A percentile compares a stretch with the other conserved stretches of the same genome.
Conservation (phyloP, 2,888 invertebrate genomes). For the Drosophila emarginata region DNA sequence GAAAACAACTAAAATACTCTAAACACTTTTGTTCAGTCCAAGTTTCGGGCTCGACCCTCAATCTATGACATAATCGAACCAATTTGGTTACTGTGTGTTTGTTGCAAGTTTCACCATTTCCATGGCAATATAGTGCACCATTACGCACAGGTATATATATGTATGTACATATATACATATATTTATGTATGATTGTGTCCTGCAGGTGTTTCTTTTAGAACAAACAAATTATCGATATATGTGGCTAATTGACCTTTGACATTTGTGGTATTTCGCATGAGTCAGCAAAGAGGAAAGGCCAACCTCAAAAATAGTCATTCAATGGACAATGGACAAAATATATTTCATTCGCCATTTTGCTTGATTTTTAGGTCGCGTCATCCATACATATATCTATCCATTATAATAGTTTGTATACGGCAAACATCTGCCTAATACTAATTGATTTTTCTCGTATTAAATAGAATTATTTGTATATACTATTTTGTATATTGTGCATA, state of each 20-base stretch:
- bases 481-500: neutral
- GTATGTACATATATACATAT: too few species aligned
- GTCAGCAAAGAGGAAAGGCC: constrained; percentile 18
- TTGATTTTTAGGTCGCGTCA: constrained; percentile 32
- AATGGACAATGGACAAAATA: constrained; percentile 61
- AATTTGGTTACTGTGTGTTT: constrained; percentile 32
- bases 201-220: constrained; percentile 19
- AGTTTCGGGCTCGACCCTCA: constrained; percentile 39
- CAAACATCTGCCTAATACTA: constrained; percentile 28
- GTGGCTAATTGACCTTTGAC: constrained; percentile 35
- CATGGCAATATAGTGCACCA: constrained; percentile 27
- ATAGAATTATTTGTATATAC: constrained; percentile 15
- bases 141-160: neutral
- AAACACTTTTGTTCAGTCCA: constrained; percentile 28
- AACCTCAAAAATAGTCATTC: neutral
- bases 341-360: constrained; percentile 7
- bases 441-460: constrained; percentile 47
- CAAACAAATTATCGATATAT: constrained; percentile 33
- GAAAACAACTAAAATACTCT: neutral
- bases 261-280: constrained; percentile 31
- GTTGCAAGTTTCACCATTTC: constrained; percentile 11
- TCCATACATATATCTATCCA: constrained; percentile 44
- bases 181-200: neutral
- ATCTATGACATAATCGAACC: constrained; percentile 66
- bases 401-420: neutral